phyloP scores from a whole-genome alignment of 2,888 invertebrate species.

The Gymnoscelis rufifasciata region DNA sequence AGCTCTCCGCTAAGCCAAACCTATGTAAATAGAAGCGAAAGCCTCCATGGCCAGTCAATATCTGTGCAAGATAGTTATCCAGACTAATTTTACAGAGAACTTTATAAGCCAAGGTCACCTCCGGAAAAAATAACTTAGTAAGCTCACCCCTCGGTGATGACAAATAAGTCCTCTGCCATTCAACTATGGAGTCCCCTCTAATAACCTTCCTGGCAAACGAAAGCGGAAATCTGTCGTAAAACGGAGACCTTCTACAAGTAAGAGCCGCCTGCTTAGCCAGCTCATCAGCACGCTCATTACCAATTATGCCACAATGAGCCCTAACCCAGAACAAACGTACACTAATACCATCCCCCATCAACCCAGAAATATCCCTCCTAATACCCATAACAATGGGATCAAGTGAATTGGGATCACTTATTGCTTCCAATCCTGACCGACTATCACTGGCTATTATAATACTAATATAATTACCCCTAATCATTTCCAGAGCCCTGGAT shows the following conservation, averaged over 20 bases:
- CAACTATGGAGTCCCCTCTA: background rate
- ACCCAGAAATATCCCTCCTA: background rate
- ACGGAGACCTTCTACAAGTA: background rate
- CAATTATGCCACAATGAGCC: background rate
- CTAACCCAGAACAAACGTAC: background rate
- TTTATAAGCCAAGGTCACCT: background rate
- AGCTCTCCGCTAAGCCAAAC: background rate
- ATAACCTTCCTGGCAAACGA: background rate
- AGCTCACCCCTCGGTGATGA: background rate
- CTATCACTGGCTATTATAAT: background rate
- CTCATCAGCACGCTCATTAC: background rate
- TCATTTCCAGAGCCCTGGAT: background rate
- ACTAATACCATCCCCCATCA: background rate
- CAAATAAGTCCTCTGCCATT: background rate
- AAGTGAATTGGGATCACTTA: background rate
- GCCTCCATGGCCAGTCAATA: background rate
- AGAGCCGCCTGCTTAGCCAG: background rate
- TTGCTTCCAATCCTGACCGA: background rate
- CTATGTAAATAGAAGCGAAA: background rate
- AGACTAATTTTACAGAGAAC: background rate
- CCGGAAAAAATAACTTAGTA: background rate
- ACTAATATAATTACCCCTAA: background rate
- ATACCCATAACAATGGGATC: background rate
- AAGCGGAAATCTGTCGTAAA: background rate
- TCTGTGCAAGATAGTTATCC: background rate